Evolutionary conservation across 1,140 invertebrate species (phyloP).

Genomic region (Lineus longissimus): DNA sequence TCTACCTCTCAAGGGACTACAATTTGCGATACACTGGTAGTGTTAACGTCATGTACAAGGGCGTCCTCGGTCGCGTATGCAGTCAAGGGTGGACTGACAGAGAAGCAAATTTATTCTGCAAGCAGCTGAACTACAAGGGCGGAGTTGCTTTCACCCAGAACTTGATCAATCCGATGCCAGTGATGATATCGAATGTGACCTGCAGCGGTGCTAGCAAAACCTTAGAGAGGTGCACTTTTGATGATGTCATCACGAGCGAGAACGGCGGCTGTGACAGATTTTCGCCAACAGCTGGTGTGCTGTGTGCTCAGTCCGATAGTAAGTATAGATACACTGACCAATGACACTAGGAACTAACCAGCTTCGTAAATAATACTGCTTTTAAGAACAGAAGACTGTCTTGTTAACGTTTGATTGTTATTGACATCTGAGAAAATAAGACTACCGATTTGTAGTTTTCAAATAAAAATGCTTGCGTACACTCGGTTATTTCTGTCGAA

Average conservation of each 20-base stretch:
- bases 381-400: no score
- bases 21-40: slow-evolving; percentile 29
- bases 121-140: slow-evolving; percentile 29
- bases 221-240: slow-evolving; percentile 61
- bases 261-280: no score
- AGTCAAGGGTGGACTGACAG: slow-evolving; percentile 29
- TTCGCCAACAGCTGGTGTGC: no score
- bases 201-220: slow-evolving; percentile 67
- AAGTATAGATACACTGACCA: no score
- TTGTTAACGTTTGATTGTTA: no score
- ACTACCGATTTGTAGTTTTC: no score
- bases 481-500: no score
- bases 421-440: no score
- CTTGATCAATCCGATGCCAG: background rate
- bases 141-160: slow-evolving; percentile 19
- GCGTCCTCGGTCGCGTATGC: slow-evolving; percentile 40
- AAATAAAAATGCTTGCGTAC: no score
- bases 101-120: slow-evolving; percentile 36
- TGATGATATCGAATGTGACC: slow-evolving; percentile 30
- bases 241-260: background rate
- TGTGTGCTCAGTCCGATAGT: no score
- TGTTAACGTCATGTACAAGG: slow-evolving; percentile 31
- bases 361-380: no score
- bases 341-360: no score
- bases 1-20: slow-evolving; percentile 26